Evolutionary conservation across 2,113 vertebrate genomes (phyloP), one percentile per base, ranked within the genome.

Genomic region (Macquaria australasica): DNA sequence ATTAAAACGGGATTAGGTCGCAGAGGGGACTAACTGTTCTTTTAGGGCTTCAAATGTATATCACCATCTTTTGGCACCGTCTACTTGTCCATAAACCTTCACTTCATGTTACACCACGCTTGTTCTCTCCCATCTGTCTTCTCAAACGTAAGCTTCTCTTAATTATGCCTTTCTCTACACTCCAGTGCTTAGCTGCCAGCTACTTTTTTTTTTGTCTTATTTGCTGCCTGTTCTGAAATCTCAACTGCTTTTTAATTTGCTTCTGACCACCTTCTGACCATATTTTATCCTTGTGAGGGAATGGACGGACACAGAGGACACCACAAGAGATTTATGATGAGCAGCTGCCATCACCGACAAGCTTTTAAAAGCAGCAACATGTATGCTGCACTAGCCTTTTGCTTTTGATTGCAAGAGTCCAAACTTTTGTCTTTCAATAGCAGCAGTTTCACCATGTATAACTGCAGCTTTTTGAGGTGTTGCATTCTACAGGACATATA

Each of bases 271-370:
- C 59, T n/a, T n/a, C n/a, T n/a, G n/a, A n/a, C n/a, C 48, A 63
- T 64, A 83, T 79, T 81, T 74, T 50, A 62, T 73, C 31, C 20
- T 60, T 69, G 77, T 48, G 25, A 80, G 55, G 37, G 82, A 86
- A 21, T 25, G 37, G 71, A 73, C 21, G 20, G 31, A 84, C 69
- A 71, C 25, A 77, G 58, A 81, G 18, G 66, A 62, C 60, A 73
- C 37, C 60, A 73, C 37, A 21, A 56, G 64, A 79, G 84, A 90
- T 88, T 88, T 87, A 88, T 87, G 77, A 84, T 34, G 56, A 74
- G 79, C 83, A 82, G 84, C 87, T 88, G 83, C 77, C 69, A 69
- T 67, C 39, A 63, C 10, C 31, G 71, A 82, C 59, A 21, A 70
- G 75, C 68, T 84, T 86, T 82, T 62, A 79, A 85, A 88, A 84